Percentiles rank a stretch among this genome's conserved stretches.
phyloP scores from a whole-genome alignment of 2,113 vertebrate genomes.

The Empidonax alnorum region DNA sequence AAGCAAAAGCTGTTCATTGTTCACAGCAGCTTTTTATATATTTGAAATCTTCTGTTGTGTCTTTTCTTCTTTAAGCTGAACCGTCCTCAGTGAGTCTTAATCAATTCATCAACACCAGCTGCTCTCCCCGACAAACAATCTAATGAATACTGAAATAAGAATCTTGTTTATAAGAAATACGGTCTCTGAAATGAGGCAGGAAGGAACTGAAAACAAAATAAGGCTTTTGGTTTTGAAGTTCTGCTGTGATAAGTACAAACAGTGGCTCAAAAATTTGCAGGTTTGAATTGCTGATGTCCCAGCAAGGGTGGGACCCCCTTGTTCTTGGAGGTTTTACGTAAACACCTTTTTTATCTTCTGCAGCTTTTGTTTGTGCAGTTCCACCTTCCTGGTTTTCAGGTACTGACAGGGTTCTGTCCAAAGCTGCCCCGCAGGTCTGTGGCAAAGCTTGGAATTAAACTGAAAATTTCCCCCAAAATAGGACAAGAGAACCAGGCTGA shows the following conservation, averaged over 20 bases:
- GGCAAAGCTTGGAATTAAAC: background rate
- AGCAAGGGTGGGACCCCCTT: background rate
- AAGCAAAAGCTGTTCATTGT: background rate
- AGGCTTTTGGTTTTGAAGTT: background rate
- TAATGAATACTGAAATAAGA: slow-evolving; percentile 19
- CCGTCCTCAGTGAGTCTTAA: background rate
- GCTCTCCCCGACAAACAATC: slow-evolving; percentile 12
- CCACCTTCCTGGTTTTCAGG: background rate
- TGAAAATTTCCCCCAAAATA: background rate
- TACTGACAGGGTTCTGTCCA: background rate
- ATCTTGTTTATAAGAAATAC: background rate
- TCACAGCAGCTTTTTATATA: background rate
- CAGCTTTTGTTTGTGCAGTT: fast-evolving
- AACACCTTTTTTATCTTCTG: background rate
- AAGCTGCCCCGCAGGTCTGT: background rate
- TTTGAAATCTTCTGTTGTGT: background rate
- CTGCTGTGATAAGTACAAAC: background rate
- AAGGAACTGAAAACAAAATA: background rate
- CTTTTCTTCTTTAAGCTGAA: background rate
- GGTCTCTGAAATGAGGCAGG: background rate
- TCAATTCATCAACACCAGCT: slow-evolving; percentile 34
- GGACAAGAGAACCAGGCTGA: background rate
- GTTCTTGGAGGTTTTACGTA: background rate
- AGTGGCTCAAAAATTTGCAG: background rate
- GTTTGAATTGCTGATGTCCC: background rate